Percentiles rank a stretch among this genome's conserved stretches.
These are phyloP conservation scores for Amyelois transitella DNA, from an alignment of 1,140 invertebrate species.

Conservation along the genomic window DNA sequence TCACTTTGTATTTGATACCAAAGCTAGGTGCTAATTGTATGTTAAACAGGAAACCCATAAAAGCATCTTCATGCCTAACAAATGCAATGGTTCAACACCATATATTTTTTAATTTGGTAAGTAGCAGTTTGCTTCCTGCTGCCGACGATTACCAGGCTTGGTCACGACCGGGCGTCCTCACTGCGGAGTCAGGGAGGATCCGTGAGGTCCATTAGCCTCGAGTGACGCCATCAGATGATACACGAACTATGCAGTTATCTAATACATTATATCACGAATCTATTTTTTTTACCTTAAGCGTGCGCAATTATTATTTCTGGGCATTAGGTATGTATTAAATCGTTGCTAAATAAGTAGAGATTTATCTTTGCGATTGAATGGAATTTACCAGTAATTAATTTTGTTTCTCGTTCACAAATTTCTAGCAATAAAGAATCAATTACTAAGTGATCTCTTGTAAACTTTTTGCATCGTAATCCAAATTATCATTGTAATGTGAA, in stretches of 20 bases:
- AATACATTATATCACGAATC: conserved; percentile 7
- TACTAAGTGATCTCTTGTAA: no score
- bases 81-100: background rate
- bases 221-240: conserved; percentile 28
- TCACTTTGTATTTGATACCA: no score
- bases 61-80: background rate
- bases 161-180: conserved; percentile 28
- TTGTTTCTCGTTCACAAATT: no score
- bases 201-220: conserved; percentile 31
- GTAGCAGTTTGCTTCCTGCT: conserved; percentile 23
- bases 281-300: background rate
- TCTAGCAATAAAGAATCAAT: no score
- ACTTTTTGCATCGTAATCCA: no score
- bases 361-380: no score
- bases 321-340: background rate
- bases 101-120: background rate
- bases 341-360: no score
- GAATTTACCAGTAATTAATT: no score
- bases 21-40: no score
- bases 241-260: conserved; percentile 12
- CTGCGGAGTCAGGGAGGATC: conserved; percentile 10
- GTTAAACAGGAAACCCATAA: background rate
- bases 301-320: background rate
- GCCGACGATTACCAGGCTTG: conserved; percentile 15
- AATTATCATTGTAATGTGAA: no score